Evolutionary conservation across 2,797 vertebrate species (phyloP).

Genomic region (Anabacerthia variegaticeps): DNA sequence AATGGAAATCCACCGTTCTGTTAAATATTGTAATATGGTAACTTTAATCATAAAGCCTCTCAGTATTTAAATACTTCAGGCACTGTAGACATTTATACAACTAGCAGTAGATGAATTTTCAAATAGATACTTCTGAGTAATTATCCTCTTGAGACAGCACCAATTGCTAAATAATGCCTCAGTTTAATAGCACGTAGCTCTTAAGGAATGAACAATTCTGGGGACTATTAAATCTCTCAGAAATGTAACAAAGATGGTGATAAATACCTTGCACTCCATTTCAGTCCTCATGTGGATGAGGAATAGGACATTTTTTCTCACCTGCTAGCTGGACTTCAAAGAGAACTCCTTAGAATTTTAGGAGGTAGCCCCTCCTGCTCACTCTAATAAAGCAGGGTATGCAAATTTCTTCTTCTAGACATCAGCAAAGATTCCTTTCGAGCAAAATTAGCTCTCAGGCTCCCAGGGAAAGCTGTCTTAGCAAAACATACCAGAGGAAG

Average conservation of each 20-base stretch:
- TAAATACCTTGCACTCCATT: conserved; percentile 52
- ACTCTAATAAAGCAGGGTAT: background rate
- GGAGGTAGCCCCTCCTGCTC: background rate
- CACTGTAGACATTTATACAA: conserved; percentile 64
- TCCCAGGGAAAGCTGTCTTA: background rate
- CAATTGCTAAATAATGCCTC: conserved; percentile 67
- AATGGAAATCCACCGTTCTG: conserved; percentile 45
- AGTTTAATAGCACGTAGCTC: conserved; percentile 58
- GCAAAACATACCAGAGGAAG: background rate
- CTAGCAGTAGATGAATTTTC: conserved; percentile 60
- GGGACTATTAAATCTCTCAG: conserved; percentile 62
- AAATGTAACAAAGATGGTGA: conserved; percentile 52
- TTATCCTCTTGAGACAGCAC: conserved; percentile 58
- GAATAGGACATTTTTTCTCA: conserved; percentile 26
- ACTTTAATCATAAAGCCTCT: conserved; percentile 45
- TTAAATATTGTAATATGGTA: conserved; percentile 49
- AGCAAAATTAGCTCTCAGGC: conserved; percentile 6
- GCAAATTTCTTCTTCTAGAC: background rate
- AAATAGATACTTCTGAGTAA: conserved; percentile 71
- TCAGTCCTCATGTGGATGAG: background rate
- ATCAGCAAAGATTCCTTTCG: background rate
- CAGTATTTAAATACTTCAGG: conserved; percentile 59
- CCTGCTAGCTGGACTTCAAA: conserved; percentile 21
- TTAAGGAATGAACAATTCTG: conserved; percentile 58
- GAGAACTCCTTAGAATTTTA: conserved; percentile 11